Evolutionary conservation across 2,888 invertebrate genomes (phyloP).

Genomic region (Cyclophora albipunctata): DNA sequence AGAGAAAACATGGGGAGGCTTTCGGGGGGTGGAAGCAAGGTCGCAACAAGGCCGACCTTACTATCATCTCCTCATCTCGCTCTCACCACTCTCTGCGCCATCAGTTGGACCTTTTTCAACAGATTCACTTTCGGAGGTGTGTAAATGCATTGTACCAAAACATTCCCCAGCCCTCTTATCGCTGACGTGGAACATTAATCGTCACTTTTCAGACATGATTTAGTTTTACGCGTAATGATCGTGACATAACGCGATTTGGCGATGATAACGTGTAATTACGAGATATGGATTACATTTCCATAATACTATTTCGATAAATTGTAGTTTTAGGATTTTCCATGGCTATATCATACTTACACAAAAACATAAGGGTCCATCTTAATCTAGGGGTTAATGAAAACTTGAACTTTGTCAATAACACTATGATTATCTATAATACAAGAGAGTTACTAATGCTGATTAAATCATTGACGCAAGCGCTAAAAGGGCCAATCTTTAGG

Average conservation of each 20-base stretch:
- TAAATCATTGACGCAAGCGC: constrained; percentile 50
- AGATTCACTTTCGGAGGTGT: constrained; percentile 52
- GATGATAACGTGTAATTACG: background rate
- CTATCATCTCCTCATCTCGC: constrained; percentile 49
- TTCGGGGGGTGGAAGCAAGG: constrained; percentile 55
- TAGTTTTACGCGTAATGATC: constrained; percentile 11
- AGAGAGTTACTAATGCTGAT: constrained; percentile 8
- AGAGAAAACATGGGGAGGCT: constrained; percentile 43
- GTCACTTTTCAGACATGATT: constrained; percentile 20
- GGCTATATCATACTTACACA: constrained; percentile 3
- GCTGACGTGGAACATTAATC: constrained; percentile 27
- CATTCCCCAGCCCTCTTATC: constrained; percentile 22
- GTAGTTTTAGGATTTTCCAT: too few species aligned
- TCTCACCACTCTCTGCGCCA: constrained; percentile 22
- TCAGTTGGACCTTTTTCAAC: constrained; percentile 32
- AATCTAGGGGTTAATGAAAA: constrained; percentile 50
- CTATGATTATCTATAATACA: constrained; percentile 26
- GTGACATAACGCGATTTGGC: too few species aligned
- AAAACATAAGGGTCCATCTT: constrained; percentile 15
- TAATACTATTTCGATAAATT: too few species aligned
- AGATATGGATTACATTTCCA: background rate
- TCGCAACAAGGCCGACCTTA: constrained; percentile 61
- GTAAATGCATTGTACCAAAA: constrained; percentile 51
- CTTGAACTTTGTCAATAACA: constrained; percentile 50
- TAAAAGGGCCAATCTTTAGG: constrained; percentile 40